Percentiles rank a stretch among this genome's conserved stretches.
phyloP scores from a whole-genome alignment of 2,113 vertebrate genomes.

The Rana temporaria region DNA sequence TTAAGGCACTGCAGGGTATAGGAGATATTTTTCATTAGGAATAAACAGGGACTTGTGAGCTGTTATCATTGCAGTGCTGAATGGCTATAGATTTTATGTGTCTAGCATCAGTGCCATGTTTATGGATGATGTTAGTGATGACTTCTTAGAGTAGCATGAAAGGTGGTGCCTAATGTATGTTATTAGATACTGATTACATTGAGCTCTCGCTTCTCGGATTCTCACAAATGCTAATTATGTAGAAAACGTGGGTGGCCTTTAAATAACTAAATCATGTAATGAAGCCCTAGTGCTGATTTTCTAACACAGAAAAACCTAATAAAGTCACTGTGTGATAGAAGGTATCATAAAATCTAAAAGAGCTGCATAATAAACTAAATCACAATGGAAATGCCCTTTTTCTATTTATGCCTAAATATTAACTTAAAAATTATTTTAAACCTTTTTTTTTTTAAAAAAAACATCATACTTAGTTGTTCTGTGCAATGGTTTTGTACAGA shows the following conservation, averaged over 20 bases:
- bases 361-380: no score
- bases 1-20: neutral
- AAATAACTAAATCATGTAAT: slow-evolving; percentile 4
- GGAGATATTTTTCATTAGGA: slow-evolving; percentile 22
- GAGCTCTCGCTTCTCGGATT: slow-evolving; percentile 1
- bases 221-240: slow-evolving; percentile 31
- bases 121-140: slow-evolving; percentile 37
- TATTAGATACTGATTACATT: slow-evolving; percentile 42
- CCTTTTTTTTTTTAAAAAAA: no score
- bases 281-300: neutral
- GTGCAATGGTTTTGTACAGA: no score
- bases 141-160: slow-evolving; percentile 15
- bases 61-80: neutral
- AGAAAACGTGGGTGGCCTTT: neutral
- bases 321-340: neutral
- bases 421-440: no score
- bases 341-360: neutral
- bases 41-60: slow-evolving; percentile 18
- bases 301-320: neutral
- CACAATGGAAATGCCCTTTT: no score
- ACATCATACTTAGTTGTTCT: no score
- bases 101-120: slow-evolving; percentile 17
- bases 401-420: no score
- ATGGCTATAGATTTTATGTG: slow-evolving; percentile 17
- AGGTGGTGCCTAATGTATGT: slow-evolving; percentile 30